Percentiles rank a stretch among this genome's conserved stretches.
Conservation (phyloP, 2,113 vertebrate genomes). For the Meleagris gallopavo region DNA sequence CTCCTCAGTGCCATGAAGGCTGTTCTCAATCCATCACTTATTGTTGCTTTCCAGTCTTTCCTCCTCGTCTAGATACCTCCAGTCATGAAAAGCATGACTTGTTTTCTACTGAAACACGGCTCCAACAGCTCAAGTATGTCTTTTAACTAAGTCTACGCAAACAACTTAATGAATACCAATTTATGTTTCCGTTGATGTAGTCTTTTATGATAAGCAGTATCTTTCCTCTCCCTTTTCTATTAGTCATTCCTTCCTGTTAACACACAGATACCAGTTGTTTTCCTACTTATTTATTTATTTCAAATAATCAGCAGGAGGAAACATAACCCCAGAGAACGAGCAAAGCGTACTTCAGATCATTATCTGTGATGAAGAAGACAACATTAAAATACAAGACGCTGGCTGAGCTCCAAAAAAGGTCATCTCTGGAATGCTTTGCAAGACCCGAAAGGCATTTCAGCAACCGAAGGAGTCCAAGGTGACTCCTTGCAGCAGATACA, state of each 20-base stretch:
- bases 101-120: conserved; percentile 3
- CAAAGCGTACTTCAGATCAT: background rate
- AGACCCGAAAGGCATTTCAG: background rate
- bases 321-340: conserved; percentile 5
- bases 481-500: background rate
- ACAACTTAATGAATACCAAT: conserved; percentile 58
- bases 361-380: conserved; percentile 3
- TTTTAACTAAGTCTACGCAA: conserved; percentile 59
- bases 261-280: background rate
- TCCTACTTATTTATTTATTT: conserved; percentile 49
- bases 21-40: conserved; percentile 44
- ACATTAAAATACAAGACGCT: conserved; percentile 1
- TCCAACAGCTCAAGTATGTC: conserved; percentile 20
- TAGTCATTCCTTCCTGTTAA: conserved; percentile 33
- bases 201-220: conserved; percentile 27
- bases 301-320: conserved; percentile 15
- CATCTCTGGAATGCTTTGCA: background rate
- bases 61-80: background rate
- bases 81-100: conserved; percentile 13
- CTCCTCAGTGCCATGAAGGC: background rate
- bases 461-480: background rate
- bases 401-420: background rate
- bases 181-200: conserved; percentile 25
- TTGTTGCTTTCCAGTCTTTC: background rate
- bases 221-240: conserved; percentile 36